A percentile compares a stretch with the other conserved stretches of the same genome.
Conservation (phyloP, 2,888 invertebrate genomes). For the Buathra laborator region DNA sequence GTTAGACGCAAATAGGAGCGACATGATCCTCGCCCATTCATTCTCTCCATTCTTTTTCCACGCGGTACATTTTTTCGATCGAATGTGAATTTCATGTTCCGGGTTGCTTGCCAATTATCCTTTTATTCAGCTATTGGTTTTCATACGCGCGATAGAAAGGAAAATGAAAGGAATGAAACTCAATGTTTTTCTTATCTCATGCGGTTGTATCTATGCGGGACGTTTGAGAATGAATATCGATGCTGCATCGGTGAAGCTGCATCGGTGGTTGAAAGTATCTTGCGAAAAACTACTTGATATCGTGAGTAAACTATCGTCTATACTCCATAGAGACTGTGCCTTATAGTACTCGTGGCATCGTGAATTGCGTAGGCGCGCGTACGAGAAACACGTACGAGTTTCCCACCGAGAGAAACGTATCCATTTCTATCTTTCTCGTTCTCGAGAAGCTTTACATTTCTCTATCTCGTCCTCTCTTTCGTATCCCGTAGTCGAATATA, state of each 20-base stretch:
- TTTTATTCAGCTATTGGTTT: no score
- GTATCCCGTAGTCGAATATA: conserved; percentile 73
- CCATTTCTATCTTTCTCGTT: conserved; percentile 11
- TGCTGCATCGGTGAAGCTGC: background rate
- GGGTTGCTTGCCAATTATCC: no score
- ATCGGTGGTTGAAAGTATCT: background rate
- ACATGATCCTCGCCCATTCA: no score
- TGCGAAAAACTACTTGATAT: background rate
- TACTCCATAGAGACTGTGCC: background rate
- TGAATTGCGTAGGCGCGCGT: conserved; percentile 2
- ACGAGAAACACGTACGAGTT: conserved; percentile 33
- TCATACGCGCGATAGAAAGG: no score
- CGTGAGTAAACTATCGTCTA: background rate
- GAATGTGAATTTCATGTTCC: no score
- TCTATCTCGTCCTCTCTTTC: conserved; percentile 23
- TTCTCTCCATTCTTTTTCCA: no score
- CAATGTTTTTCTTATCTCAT: no score
- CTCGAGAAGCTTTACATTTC: conserved; percentile 17
- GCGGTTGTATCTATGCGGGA: no score
- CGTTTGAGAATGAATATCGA: conserved; percentile 12
- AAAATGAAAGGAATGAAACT: no score
- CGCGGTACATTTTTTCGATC: no score
- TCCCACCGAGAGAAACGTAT: conserved; percentile 27
- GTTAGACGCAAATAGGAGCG: background rate
- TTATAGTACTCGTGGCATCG: background rate